These are phyloP conservation scores for Takifugu bimaculatus DNA, from an alignment of 2,113 vertebrate species.

Conservation along the genomic window DNA sequence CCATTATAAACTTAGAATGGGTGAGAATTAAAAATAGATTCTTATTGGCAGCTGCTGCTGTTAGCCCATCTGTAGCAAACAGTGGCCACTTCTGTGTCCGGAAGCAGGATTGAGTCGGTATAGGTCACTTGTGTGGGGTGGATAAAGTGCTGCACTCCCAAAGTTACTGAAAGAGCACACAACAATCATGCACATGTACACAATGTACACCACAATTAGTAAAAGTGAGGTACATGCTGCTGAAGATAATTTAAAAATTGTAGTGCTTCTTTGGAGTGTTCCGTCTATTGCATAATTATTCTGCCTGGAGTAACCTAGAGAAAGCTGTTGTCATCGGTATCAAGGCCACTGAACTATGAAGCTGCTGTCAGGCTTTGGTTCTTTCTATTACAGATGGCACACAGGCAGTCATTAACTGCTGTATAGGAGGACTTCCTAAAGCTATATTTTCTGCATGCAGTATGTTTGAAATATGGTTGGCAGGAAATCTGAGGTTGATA, in stretches of 20 bases:
- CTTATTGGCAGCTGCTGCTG: slow-evolving; percentile 53
- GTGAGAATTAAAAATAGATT: slow-evolving; percentile 28
- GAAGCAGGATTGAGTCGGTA: slow-evolving; percentile 34
- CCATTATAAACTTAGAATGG: slow-evolving; percentile 47
- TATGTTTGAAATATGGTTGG: slow-evolving; percentile 15
- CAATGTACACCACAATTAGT: slow-evolving; percentile 2
- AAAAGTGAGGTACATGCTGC: slow-evolving; percentile 2
- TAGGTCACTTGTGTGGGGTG: slow-evolving; percentile 39
- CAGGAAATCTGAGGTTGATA: slow-evolving; percentile 11
- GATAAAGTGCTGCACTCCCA: slow-evolving; percentile 31
- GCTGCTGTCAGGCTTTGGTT: slow-evolving; percentile 45
- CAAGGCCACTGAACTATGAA: slow-evolving; percentile 51
- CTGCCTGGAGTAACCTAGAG: too few relatives aligned
- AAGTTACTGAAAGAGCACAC: neutral
- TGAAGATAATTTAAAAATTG: slow-evolving; percentile 1
- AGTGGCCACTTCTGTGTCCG: slow-evolving; percentile 38
- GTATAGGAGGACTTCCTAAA: neutral
- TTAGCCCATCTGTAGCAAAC: slow-evolving; percentile 42
- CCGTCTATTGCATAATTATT: too few relatives aligned
- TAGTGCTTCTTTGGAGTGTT: too few relatives aligned
- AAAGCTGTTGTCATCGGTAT: slow-evolving; percentile 52
- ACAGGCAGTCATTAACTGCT: slow-evolving; percentile 40
- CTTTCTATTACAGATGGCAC: slow-evolving; percentile 39
- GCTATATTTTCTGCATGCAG: neutral
- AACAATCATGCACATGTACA: neutral